phyloP scores from a whole-genome alignment of 2,113 vertebrate species.

The Rhombomys opimus region DNA sequence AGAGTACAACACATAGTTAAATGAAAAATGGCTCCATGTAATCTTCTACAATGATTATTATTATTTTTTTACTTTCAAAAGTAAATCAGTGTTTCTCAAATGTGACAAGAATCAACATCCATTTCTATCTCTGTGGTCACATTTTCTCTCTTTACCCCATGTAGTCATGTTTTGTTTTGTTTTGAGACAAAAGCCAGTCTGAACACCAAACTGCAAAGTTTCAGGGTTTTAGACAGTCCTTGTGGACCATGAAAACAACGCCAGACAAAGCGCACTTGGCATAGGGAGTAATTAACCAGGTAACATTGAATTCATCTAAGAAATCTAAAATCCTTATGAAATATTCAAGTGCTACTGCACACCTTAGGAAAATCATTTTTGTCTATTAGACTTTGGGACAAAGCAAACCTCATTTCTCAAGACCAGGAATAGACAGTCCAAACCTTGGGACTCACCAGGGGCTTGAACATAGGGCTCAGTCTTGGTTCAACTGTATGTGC shows the following conservation, averaged over 20 bases:
- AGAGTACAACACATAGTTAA: not conserved
- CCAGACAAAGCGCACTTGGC: not conserved
- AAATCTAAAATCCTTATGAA: constrained; percentile 14
- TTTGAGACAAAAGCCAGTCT: not conserved
- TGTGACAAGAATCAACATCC: not conserved
- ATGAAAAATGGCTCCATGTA: not conserved
- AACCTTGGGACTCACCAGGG: not conserved
- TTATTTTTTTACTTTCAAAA: not conserved
- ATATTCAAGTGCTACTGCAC: not conserved
- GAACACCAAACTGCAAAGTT: not conserved
- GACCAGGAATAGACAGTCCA: not conserved
- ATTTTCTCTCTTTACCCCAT: too few relatives aligned
- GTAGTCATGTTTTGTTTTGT: not conserved
- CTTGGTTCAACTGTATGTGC: not conserved
- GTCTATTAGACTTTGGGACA: not conserved
- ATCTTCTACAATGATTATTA: not conserved
- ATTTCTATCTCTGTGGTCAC: not conserved
- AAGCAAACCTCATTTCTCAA: constrained; percentile 37
- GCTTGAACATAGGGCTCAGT: not conserved
- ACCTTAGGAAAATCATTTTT: not conserved
- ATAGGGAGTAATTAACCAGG: not conserved
- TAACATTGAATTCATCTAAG: constrained; percentile 1
- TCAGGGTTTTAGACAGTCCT: not conserved
- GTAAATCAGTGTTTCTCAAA: not conserved
- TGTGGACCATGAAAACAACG: not conserved